Percentiles rank a stretch among this genome's conserved stretches.
Conservation (phyloP, 1,140 invertebrate species). For the Drosophila nigrodunni region DNA sequence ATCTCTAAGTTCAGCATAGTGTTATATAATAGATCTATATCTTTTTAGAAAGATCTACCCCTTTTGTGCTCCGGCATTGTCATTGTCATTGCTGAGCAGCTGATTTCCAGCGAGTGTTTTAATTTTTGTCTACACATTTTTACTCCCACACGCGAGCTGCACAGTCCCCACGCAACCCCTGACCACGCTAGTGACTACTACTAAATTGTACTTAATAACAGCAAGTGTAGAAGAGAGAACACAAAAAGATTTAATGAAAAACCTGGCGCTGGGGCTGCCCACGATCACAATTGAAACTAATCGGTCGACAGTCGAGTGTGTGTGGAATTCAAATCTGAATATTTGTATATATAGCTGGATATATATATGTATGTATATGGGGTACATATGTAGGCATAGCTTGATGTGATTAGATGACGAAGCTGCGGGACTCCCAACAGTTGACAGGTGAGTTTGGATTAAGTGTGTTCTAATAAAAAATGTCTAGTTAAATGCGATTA, state of each 20-base stretch:
- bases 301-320: slow-evolving; percentile 44
- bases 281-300: slow-evolving; percentile 75
- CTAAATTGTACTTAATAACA: slow-evolving; percentile 65
- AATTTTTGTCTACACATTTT: neutral
- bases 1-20: no score
- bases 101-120: slow-evolving; percentile 9
- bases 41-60: neutral
- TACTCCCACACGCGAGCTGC: neutral
- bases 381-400: neutral
- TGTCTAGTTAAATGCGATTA: neutral
- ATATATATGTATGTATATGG: neutral
- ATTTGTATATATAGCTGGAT: slow-evolving; percentile 1
- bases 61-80: slow-evolving; percentile 9
- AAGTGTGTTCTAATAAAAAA: no score
- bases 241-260: slow-evolving; percentile 31
- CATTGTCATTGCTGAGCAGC: slow-evolving; percentile 31
- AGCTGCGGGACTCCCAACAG: slow-evolving; percentile 8
- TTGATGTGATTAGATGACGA: slow-evolving; percentile 35
- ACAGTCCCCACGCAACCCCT: neutral
- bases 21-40: no score
- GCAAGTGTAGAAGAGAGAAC: slow-evolving; percentile 11
- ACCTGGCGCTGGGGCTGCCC: slow-evolving; percentile 22
- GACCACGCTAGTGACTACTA: slow-evolving; percentile 15
- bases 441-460: slow-evolving; percentile 5
- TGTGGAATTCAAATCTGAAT: slow-evolving; percentile 18